A percentile compares a stretch with the other conserved stretches of the same genome.
phyloP scores from a whole-genome alignment of 2,888 invertebrate species.

The Blomia tropicalis region DNA sequence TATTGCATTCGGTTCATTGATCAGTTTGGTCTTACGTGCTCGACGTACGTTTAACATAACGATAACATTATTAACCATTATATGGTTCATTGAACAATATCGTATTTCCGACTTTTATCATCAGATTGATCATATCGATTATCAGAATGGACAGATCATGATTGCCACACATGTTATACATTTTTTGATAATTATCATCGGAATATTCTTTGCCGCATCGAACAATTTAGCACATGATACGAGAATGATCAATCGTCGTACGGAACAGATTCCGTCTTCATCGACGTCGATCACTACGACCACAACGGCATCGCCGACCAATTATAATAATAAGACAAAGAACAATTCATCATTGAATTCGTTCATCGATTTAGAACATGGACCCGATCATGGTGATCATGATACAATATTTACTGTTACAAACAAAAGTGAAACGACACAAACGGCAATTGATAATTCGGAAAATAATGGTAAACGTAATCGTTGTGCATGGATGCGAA shows the following conservation, averaged over 20 bases:
- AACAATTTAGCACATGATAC: background rate
- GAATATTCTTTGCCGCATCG: background rate
- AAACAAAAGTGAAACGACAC: background rate
- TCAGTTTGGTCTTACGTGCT: background rate
- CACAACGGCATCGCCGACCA: too few species aligned
- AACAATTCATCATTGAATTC: background rate
- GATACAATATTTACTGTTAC: background rate
- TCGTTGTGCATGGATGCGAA: background rate
- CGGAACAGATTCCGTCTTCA: background rate
- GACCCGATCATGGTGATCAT: background rate
- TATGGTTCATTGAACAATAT: slow-evolving; percentile 19
- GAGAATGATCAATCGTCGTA: too few species aligned
- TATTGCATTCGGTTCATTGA: slow-evolving; percentile 11
- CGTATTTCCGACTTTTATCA: slow-evolving; percentile 4
- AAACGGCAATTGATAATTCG: background rate
- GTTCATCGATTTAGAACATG: background rate
- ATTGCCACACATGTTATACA: slow-evolving; percentile 19
- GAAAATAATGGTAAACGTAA: background rate
- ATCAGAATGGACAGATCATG: background rate
- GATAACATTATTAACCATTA: slow-evolving; percentile 2
- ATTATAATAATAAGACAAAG: too few species aligned
- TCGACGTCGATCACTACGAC: background rate
- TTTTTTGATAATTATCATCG: slow-evolving; percentile 14
- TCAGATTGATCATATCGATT: slow-evolving; percentile 5
- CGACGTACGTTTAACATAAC: slow-evolving; percentile 3